phyloP scores from a whole-genome alignment of 2,888 invertebrate genomes.

The Diplolepis rosae region DNA sequence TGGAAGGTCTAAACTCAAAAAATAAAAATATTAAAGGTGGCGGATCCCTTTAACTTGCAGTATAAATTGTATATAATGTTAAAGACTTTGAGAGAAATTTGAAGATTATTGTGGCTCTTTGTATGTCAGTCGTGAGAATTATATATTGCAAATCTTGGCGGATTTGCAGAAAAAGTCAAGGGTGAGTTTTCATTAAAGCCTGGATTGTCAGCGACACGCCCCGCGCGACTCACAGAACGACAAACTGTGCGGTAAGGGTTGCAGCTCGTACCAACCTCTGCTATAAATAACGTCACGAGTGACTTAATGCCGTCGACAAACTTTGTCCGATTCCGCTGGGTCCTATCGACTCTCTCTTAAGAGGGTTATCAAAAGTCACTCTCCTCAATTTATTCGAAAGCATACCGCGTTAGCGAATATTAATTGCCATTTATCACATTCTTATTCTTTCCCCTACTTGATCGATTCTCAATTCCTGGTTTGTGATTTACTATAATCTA shows the following conservation, averaged over 20 bases:
- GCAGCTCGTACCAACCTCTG: slow-evolving; percentile 52
- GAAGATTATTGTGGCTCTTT: neutral
- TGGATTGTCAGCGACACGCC: slow-evolving; percentile 66
- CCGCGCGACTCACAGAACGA: slow-evolving; percentile 50
- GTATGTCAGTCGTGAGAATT: neutral
- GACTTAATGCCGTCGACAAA: slow-evolving; percentile 65
- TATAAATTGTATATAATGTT: neutral
- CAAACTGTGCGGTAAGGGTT: slow-evolving; percentile 63
- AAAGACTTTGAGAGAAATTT: slow-evolving; percentile 39
- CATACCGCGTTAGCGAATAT: slow-evolving; percentile 40
- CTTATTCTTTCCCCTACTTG: neutral
- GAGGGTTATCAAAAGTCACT: slow-evolving; percentile 47
- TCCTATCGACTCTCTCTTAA: slow-evolving; percentile 45
- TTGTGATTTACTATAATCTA: neutral
- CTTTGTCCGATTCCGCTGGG: slow-evolving; percentile 54
- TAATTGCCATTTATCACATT: slow-evolving; percentile 37
- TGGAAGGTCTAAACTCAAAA: too few species aligned
- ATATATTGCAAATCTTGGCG: slow-evolving; percentile 11
- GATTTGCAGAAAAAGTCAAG: slow-evolving; percentile 41
- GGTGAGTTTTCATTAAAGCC: slow-evolving; percentile 67
- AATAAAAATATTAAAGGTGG: too few species aligned
- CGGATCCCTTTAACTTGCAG: too few species aligned
- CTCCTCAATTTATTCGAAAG: slow-evolving; percentile 41
- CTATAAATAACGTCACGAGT: slow-evolving; percentile 67
- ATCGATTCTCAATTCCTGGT: slow-evolving; percentile 14